phyloP scores from a whole-genome alignment of 1,140 invertebrate species.

The Danaus plexippus region DNA sequence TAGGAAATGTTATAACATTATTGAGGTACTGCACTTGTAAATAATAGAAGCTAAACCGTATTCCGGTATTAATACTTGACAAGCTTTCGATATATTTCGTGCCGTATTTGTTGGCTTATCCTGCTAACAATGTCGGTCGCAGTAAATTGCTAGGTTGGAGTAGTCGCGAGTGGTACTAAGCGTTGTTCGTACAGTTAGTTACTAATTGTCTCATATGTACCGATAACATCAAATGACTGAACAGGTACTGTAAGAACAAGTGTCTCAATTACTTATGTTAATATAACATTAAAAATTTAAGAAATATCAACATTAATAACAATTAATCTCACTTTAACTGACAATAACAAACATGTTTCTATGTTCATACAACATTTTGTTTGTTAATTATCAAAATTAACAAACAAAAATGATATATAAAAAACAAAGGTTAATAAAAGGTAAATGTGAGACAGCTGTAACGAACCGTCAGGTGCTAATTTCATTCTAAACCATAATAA shows the following conservation, averaged over 20 bases:
- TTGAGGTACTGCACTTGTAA: too few species aligned
- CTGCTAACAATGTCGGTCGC: slow-evolving; percentile 8
- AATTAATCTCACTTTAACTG: too few species aligned
- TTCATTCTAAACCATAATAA: slow-evolving; percentile 17
- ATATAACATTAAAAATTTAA: too few species aligned
- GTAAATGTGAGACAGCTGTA: slow-evolving; percentile 2
- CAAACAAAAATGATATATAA: slow-evolving; percentile 4
- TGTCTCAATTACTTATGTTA: slow-evolving; percentile 3
- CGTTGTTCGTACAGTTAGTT: slow-evolving; percentile 20
- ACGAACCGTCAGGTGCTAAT: too few species aligned
- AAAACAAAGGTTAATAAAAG: slow-evolving; percentile 6
- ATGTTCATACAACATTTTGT: slow-evolving; percentile 5
- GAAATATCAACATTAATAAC: too few species aligned
- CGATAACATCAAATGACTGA: slow-evolving; percentile 1
- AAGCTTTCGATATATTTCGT: too few species aligned
- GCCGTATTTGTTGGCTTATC: slow-evolving; percentile 5
- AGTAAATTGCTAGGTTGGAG: slow-evolving; percentile 6
- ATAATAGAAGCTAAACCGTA: too few species aligned
- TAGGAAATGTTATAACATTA: too few species aligned
- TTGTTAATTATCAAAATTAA: slow-evolving; percentile 8
- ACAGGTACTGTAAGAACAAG: not conserved
- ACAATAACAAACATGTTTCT: too few species aligned
- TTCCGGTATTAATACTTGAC: too few species aligned
- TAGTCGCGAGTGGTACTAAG: slow-evolving; percentile 20
- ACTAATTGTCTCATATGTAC: slow-evolving; percentile 13